Evolutionary conservation across 1,140 invertebrate species (phyloP).

Genomic region (Limonius californicus): DNA sequence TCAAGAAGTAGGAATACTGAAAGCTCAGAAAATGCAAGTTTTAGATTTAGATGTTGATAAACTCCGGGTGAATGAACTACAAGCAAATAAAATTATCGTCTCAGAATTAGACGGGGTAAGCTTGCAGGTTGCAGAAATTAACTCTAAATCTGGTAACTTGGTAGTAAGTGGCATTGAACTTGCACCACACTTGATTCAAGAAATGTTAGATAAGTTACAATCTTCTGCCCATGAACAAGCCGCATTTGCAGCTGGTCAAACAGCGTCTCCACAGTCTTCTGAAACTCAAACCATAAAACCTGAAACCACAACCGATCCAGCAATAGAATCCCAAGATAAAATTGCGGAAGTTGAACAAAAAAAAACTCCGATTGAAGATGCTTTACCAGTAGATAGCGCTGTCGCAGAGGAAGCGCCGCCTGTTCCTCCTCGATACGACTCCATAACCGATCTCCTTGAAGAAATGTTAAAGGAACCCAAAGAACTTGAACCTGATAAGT

Average conservation of each 20-base stretch:
- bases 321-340: conserved; percentile 19
- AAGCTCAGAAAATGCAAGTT: conserved; percentile 60
- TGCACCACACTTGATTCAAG: conserved; percentile 59
- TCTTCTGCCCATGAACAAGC: conserved; percentile 4
- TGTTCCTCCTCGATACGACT: not conserved
- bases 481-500: too few relatives aligned
- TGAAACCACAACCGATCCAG: conserved; percentile 18
- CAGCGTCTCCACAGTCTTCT: conserved; percentile 33
- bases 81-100: conserved; percentile 71
- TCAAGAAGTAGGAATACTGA: conserved; percentile 45
- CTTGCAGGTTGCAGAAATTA: conserved; percentile 64
- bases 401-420: not conserved
- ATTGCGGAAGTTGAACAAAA: conserved; percentile 33
- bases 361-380: conserved; percentile 45
- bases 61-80: conserved; percentile 68
- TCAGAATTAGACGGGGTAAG: conserved; percentile 73
- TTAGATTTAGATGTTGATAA: conserved; percentile 72
- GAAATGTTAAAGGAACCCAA: too few relatives aligned
- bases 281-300: not conserved
- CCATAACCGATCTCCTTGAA: not conserved
- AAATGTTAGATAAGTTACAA: conserved; percentile 47
- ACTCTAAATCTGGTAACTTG: conserved; percentile 59
- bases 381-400: too few relatives aligned
- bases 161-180: conserved; percentile 61
- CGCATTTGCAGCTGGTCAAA: too few relatives aligned